Percentiles rank a stretch among this genome's conserved stretches.
Evolutionary conservation across 1,140 invertebrate genomes (phyloP).

Genomic region (Drosophila tsacasi): DNA sequence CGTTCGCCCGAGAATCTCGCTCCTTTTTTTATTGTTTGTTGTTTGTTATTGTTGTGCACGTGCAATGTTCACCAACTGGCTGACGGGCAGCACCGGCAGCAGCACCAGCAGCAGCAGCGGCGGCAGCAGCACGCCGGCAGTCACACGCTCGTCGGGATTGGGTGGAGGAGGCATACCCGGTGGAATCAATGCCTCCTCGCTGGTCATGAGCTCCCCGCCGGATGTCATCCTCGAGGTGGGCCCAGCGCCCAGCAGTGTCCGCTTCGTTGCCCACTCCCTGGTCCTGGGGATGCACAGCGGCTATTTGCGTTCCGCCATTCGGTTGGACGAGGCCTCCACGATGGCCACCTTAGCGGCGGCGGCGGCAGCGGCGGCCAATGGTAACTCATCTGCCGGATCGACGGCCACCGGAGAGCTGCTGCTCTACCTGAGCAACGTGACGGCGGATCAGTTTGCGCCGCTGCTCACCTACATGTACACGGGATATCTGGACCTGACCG

Average conservation of each 20-base stretch:
- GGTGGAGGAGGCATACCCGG: background rate
- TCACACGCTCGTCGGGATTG: conserved; percentile 23
- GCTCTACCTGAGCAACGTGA: conserved; percentile 87
- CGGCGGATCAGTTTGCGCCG: conserved; percentile 90
- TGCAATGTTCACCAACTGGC: conserved; percentile 84
- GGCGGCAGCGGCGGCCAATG: background rate
- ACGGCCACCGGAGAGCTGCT: conserved; percentile 76
- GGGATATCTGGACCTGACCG: conserved; percentile 89
- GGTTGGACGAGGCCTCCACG: conserved; percentile 64
- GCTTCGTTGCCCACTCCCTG: conserved; percentile 89
- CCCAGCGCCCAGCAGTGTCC: conserved; percentile 86
- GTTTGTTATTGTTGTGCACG: conserved; percentile 19
- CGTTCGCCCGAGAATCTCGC: conserved; percentile 11
- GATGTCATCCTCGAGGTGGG: conserved; percentile 89
- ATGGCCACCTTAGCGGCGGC: conserved; percentile 5
- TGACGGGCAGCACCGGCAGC: conserved; percentile 73
- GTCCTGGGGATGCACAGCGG: conserved; percentile 90
- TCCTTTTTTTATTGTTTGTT: conserved; percentile 18
- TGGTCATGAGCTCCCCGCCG: conserved; percentile 85
- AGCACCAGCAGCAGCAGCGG: conserved; percentile 46
- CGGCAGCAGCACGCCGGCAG: conserved; percentile 10
- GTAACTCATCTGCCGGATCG: conserved; percentile 45
- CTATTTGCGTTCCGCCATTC: conserved; percentile 88
- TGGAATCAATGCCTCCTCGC: conserved; percentile 50
- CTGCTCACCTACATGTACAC: conserved; percentile 92